Percentiles rank a stretch among this genome's conserved stretches.
Evolutionary conservation across 2,888 invertebrate species (phyloP).

Genomic region (Cheiracanthium punctorium): DNA sequence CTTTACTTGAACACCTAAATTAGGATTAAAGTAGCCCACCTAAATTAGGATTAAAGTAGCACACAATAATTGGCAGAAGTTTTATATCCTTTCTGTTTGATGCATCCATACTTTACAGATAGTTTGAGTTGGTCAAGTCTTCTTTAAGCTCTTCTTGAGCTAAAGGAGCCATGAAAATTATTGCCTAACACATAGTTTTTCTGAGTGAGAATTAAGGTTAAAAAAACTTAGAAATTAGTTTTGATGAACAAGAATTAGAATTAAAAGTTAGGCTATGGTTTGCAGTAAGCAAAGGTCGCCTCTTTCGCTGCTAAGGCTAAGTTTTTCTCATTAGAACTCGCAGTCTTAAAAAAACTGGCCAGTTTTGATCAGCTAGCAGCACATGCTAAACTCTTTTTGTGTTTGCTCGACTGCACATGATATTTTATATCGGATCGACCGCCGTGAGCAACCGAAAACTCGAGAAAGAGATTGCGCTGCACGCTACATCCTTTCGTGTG

Average conservation of each 20-base stretch:
- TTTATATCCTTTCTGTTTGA: background rate
- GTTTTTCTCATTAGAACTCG: background rate
- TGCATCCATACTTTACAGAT: background rate
- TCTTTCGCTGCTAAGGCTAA: background rate
- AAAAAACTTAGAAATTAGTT: too few species aligned
- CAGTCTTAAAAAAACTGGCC: background rate
- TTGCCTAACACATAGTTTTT: background rate
- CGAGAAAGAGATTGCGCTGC: too few species aligned
- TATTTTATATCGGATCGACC: background rate
- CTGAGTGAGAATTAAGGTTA: too few species aligned
- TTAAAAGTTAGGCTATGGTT: background rate
- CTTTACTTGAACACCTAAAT: background rate
- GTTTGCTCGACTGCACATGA: background rate
- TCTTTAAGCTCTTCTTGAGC: too few species aligned
- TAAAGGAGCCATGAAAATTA: background rate
- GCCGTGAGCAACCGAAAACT: too few species aligned
- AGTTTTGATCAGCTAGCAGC: background rate
- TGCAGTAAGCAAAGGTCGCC: background rate
- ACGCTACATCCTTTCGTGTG: background rate
- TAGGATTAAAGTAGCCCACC: too few species aligned
- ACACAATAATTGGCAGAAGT: background rate
- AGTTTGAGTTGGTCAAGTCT: too few species aligned
- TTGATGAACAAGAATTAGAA: too few species aligned
- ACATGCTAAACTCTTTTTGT: background rate
- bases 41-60: background rate